Percentiles rank a stretch among this genome's conserved stretches.
phyloP scores from a whole-genome alignment of 2,797 vertebrate genomes.

The Myotis myotis region DNA sequence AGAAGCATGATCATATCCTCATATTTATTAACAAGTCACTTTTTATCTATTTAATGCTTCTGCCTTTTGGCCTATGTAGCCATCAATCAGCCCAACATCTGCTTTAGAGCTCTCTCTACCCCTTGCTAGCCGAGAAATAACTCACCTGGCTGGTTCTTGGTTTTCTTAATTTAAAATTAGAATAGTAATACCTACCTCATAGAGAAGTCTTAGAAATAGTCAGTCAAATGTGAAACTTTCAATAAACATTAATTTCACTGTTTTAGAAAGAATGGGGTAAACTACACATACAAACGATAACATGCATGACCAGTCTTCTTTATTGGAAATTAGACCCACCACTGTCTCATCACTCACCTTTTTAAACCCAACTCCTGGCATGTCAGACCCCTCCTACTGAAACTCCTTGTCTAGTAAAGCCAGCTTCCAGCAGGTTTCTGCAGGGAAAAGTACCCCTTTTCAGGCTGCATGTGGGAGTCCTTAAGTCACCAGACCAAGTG shows the following conservation, averaged over 20 bases:
- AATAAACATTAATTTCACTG: rapidly evolving
- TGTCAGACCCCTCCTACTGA: neutral
- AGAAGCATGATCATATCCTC: neutral
- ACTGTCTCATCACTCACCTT: neutral
- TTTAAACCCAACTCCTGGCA: neutral
- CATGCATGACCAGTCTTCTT: rapidly evolving
- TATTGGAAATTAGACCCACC: too few relatives aligned
- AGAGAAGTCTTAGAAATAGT: too few relatives aligned
- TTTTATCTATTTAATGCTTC: neutral
- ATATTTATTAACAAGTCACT: neutral
- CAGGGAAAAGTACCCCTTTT: neutral
- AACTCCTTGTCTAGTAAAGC: neutral
- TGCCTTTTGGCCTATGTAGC: rapidly evolving
- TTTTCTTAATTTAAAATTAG: neutral
- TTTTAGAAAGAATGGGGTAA: neutral
- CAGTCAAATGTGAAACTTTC: neutral
- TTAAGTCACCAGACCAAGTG: rapidly evolving
- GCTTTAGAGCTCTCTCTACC: rapidly evolving
- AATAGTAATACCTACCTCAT: neutral
- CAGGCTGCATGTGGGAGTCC: neutral
- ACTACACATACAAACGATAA: rapidly evolving
- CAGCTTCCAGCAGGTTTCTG: neutral
- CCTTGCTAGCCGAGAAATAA: neutral
- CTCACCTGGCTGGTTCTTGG: neutral
- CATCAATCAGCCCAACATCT: too few relatives aligned